Evolutionary conservation across 2,888 invertebrate species (phyloP).

Genomic region (Nymphalis c-album): DNA sequence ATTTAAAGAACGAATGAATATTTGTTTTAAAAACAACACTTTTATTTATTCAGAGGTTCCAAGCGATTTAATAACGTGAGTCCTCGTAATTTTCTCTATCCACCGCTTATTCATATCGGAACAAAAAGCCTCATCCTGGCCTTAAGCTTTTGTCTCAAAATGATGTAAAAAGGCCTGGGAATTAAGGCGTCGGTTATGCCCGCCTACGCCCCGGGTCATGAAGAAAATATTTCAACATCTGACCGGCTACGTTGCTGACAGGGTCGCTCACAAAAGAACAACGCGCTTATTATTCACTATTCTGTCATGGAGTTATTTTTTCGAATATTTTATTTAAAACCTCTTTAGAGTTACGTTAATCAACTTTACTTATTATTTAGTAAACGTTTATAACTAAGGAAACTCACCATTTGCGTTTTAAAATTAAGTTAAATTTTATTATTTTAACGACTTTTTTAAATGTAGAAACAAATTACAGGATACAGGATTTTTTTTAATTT

Average conservation of each 20-base stretch:
- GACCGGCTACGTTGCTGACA: conserved; percentile 26
- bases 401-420: too few relatives aligned
- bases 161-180: conserved; percentile 31
- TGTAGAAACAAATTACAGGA: too few relatives aligned
- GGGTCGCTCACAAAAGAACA: conserved; percentile 23
- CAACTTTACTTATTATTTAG: not conserved
- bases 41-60: not conserved
- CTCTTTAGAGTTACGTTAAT: not conserved
- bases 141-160: conserved; percentile 32
- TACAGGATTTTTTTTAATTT: too few relatives aligned
- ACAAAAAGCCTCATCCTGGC: conserved; percentile 33
- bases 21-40: not conserved
- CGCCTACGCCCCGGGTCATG: conserved; percentile 15
- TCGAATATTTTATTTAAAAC: not conserved
- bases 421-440: too few relatives aligned
- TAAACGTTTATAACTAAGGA: not conserved
- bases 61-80: conserved; percentile 33
- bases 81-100: conserved; percentile 30
- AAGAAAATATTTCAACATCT: conserved; percentile 33
- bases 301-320: not conserved
- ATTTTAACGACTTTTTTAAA: too few relatives aligned
- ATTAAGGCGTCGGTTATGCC: conserved; percentile 23
- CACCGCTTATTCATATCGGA: conserved; percentile 24
- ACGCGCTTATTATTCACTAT: conserved; percentile 12
- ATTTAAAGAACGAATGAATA: not conserved